Conservation (phyloP, 1,140 invertebrate species). For the Atta texana region DNA sequence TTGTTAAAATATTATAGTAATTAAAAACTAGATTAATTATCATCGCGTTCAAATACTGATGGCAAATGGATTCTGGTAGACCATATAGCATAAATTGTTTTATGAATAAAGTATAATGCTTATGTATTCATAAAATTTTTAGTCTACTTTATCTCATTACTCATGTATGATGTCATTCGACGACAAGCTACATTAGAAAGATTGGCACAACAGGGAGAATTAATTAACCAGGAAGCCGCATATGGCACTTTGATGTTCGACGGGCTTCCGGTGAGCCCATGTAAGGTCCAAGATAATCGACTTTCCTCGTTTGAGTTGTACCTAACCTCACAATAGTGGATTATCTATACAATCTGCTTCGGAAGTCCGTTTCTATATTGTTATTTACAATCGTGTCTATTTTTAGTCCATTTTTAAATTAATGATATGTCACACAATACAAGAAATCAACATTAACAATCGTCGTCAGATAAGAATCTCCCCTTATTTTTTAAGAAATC, state of each 20-base stretch:
- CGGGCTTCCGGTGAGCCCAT: slow-evolving; percentile 76
- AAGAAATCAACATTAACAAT: not conserved
- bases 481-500: not conserved
- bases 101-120: not conserved
- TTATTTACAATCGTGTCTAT: slow-evolving; percentile 22
- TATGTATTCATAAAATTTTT: no score
- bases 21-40: not conserved
- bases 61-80: not conserved
- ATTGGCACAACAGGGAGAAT: slow-evolving; percentile 70
- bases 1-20: not conserved
- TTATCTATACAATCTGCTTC: slow-evolving; percentile 62
- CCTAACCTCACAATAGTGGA: slow-evolving; percentile 65
- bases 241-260: slow-evolving; percentile 78
- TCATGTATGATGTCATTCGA: not conserved
- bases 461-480: not conserved
- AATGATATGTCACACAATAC: not conserved
- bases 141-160: not conserved
- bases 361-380: slow-evolving; percentile 7
- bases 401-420: not conserved
- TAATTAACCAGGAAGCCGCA: slow-evolving; percentile 81
- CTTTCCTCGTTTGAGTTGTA: slow-evolving; percentile 73
- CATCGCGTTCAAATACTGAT: not conserved
- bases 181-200: slow-evolving; percentile 14
- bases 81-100: not conserved
- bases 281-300: slow-evolving; percentile 79